Evolutionary conservation across 2,797 vertebrate genomes (phyloP), one percentile per base, ranked within the genome.

Genomic region (Urocyon cinereoargenteus): DNA sequence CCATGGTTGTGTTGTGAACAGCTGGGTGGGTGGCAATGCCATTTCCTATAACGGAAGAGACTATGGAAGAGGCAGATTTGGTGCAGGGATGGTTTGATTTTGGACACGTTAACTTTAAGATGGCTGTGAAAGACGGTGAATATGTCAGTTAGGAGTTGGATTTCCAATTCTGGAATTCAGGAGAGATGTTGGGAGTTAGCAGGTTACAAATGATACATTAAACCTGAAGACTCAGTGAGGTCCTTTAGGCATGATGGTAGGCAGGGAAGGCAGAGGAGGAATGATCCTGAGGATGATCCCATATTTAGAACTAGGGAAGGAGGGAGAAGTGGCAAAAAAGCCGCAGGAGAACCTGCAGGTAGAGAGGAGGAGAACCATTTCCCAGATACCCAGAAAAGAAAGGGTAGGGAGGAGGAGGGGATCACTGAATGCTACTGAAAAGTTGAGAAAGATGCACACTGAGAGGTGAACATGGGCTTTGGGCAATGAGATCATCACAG

Each of bases 191-290:
- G 11, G 21, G 16, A 82, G 40, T 62, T 79, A 45, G 21, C 24
- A 40, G 51, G 68, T 45, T 86, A 40, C 28, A 70, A 12, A 6
- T 49, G 61, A 66, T 49, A 21, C 51, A 34, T 82, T 82, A 72
- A 83, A 24, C 19, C 21, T 97, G 72, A 51, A 84, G 34, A 53
- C 36, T 72, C 61, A 12, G 5, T 34, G 75, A 87, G 36, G 82
- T 85, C 14, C 36, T 70, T 59, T 86, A 77, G 13, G 36, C 49
- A 5, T 85, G 66, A 64, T 0, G 57, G 1, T 45, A 75, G 78
- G 31, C 18, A 40, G 28, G 34, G 70, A 66, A 90, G 18, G 59
- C 53, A 81, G 77, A 94, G 53, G 19, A 72, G 53, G 19, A 72
- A 51, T 49, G 10, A 53, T 79, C 70, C 16, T 61, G 14, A 45